Percentiles rank a stretch among this genome's conserved stretches.
These are phyloP conservation scores for Drosophila tripunctata DNA, from an alignment of 2,888 invertebrate genomes.

Conservation along the genomic window DNA sequence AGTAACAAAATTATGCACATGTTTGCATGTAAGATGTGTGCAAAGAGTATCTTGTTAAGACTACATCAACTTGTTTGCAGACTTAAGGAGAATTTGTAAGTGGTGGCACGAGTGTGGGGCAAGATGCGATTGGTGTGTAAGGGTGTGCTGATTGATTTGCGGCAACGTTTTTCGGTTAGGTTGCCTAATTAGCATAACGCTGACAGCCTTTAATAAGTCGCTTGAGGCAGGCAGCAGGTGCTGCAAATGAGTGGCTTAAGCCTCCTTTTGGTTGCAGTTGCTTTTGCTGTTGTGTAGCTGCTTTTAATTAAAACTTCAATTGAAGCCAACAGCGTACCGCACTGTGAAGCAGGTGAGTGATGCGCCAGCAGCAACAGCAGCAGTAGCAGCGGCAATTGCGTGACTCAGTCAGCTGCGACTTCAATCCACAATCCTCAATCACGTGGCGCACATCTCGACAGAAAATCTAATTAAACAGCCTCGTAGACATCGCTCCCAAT, in stretches of 20 bases:
- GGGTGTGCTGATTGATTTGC: conserved; percentile 65
- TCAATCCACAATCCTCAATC: conserved; percentile 49
- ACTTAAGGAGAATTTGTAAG: neutral
- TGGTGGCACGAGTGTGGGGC: neutral
- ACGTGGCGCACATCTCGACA: conserved; percentile 55
- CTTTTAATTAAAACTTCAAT: conserved; percentile 82
- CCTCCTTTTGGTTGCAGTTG: conserved; percentile 29
- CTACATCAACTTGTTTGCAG: neutral
- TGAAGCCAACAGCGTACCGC: conserved; percentile 19
- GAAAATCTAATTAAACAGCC: conserved; percentile 73
- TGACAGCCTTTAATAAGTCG: conserved; percentile 66
- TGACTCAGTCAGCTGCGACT: conserved; percentile 19
- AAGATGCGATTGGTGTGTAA: neutral
- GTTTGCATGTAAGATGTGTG: neutral
- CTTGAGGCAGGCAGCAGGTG: conserved; percentile 51
- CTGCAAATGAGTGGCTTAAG: conserved; percentile 44
- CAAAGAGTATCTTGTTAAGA: conserved; percentile 14
- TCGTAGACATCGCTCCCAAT: conserved; percentile 11
- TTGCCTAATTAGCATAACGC: conserved; percentile 68
- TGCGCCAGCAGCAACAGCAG: neutral
- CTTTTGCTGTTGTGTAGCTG: conserved; percentile 45
- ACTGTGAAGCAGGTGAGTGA: conserved; percentile 3
- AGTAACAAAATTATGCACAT: neutral
- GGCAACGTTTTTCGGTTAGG: conserved; percentile 40
- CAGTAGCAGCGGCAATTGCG: conserved; percentile 16